These are phyloP conservation scores for Agriopis leucophaearia DNA, from an alignment of 2,888 invertebrate species.

Conservation along the genomic window DNA sequence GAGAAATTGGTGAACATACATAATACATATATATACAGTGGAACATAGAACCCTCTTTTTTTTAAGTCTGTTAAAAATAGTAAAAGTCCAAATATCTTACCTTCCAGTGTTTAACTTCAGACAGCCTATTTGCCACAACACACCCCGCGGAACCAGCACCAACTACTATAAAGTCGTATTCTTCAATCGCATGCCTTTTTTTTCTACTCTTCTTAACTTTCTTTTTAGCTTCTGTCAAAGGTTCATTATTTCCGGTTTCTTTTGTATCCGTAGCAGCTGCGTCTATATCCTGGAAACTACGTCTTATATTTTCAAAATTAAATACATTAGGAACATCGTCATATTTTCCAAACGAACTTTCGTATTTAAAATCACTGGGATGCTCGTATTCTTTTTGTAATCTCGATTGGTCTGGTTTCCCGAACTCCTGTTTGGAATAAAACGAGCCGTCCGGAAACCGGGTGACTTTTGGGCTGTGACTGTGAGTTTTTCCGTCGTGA, in stretches of 20 bases:
- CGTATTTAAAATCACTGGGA: conserved; percentile 47
- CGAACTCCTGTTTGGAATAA: conserved; percentile 56
- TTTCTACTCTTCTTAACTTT: conserved; percentile 53
- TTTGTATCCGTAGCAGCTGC: conserved; percentile 54
- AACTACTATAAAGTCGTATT: conserved; percentile 88
- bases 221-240: conserved; percentile 44
- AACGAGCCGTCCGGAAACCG: conserved; percentile 55
- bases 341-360: conserved; percentile 34
- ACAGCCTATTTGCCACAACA: conserved; percentile 88
- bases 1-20: too few relatives aligned
- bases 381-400: conserved; percentile 20
- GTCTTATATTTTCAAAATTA: conserved; percentile 51
- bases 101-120: conserved; percentile 88
- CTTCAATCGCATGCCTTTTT: conserved; percentile 64
- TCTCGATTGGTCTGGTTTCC: conserved; percentile 20
- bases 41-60: too few relatives aligned
- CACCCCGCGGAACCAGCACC: conserved; percentile 90
- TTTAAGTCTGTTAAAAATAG: not conserved
- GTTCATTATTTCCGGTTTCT: conserved; percentile 38
- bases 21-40: too few relatives aligned
- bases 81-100: conserved; percentile 62
- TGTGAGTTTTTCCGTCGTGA: conserved; percentile 52
- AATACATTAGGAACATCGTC: conserved; percentile 40
- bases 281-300: conserved; percentile 58
- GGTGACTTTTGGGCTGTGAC: conserved; percentile 58